Conservation (phyloP, 2,888 invertebrate genomes). For the Didymodactylos carnosus region DNA sequence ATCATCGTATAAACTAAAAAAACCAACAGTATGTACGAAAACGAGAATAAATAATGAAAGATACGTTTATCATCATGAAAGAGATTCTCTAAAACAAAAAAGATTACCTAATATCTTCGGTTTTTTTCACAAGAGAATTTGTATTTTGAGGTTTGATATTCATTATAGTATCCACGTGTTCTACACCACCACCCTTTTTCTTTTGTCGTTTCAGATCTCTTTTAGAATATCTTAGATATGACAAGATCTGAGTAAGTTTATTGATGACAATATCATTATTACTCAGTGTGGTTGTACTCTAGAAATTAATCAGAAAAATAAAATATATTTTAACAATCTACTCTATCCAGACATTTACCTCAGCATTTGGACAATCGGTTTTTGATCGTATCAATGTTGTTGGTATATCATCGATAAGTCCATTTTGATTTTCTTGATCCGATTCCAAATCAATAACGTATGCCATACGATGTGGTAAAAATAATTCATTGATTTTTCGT, state of each 20-base stretch:
- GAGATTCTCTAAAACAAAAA: too few species aligned
- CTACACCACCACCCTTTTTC: slow-evolving; percentile 26
- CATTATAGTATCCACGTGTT: not conserved
- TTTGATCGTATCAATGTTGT: slow-evolving; percentile 78
- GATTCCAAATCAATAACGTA: slow-evolving; percentile 76
- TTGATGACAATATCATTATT: slow-evolving; percentile 61
- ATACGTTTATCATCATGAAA: too few species aligned
- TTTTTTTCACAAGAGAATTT: too few species aligned
- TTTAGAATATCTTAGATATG: slow-evolving; percentile 73
- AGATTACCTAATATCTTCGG: too few species aligned
- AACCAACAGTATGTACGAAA: too few species aligned
- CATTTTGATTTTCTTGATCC: slow-evolving; percentile 42
- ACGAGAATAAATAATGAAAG: too few species aligned
- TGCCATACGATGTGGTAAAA: slow-evolving; percentile 87
- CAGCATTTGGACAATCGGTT: slow-evolving; percentile 25
- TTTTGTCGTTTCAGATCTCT: slow-evolving; percentile 48
- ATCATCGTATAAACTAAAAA: slow-evolving; percentile 83
- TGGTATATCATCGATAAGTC: slow-evolving; percentile 62
- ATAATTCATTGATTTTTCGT: slow-evolving; percentile 65
- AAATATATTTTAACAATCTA: not conserved
- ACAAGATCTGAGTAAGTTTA: slow-evolving; percentile 83
- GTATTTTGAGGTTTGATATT: not conserved
- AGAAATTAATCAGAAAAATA: slow-evolving; percentile 15
- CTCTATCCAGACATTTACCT: slow-evolving; percentile 17
- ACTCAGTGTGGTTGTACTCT: slow-evolving; percentile 40